Evolutionary conservation across 2,113 vertebrate species (phyloP), one percentile per base, ranked within the genome.

Genomic region (Aldabrachelys gigantea): DNA sequence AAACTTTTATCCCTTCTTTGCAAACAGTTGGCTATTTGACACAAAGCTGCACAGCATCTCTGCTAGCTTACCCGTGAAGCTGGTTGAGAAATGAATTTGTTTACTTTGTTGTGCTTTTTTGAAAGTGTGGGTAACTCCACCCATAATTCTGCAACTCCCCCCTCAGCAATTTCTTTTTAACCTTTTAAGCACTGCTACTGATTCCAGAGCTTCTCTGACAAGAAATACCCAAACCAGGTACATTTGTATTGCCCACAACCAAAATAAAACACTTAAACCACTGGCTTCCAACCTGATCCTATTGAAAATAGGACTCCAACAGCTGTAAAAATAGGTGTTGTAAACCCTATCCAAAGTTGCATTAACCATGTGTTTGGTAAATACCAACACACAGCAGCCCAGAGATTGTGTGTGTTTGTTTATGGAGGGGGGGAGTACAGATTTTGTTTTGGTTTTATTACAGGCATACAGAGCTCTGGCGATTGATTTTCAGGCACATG

Each of bases 401-500:
- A 75, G 53, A 41, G 0, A 10, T 41, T 21, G 22, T 29, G 47
- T 53, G 7, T 78, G 24, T 75, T 76, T 62, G 44, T 83, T 89
- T 90, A 79, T 53, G 31, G 50, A 2, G 9, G 82, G 94, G 90
- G 89, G 92, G 85, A 6, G 53, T 85, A 81, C 54, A 91, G 95
- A 84, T 94, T 97, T 97, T 97, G 89, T 94, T 97, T 91, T 94
- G 94, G 87, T 98, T 97, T 97, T 98, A 96, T 96, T 98, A 97
- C 97, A 96, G 94, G 94, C 96, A 94, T 97, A 81, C 95, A 98
- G 96, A 97, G 97, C 93, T 95, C 90, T 97, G 95, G 92, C 96
- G 97, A 97, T 98, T 97, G 97, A 97, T 97, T 97, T 97, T 97
- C 89, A 94, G 96, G 89, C 87, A 98, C 97, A 97, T 98, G 97